Evolutionary conservation across 1,140 invertebrate genomes (phyloP), one percentile per base, ranked within the genome.

Genomic region (Ips typographus): DNA sequence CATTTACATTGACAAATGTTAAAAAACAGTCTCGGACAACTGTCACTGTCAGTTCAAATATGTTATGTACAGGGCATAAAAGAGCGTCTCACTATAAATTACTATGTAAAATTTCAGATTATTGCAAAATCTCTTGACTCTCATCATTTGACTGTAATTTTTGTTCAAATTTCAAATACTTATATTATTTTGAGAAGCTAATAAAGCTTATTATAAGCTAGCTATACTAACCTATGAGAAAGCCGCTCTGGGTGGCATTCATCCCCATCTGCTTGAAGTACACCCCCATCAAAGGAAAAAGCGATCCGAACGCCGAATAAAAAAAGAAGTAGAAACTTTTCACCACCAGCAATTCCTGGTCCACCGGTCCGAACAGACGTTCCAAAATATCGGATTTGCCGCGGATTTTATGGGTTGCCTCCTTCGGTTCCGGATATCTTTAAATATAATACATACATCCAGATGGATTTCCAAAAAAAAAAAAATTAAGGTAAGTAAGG

Each of bases 271-370:
- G 95, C 81, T 94, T 99, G 84, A 99, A 99, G 82, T 98, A 99
- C 37, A 99, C 94, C 37, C 95, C 97, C 90, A 99, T 94, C 40
- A 99, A 82, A 0, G 98, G 98, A 79, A 99, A 99, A 0, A 99
- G 85, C 0, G 95, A 98, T 3, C 98, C 98, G 77, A 99, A 99
- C 1, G 98, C 97, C 1, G 97, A 96, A 79, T 98, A 99, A 83
- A 99, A 99, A 86, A 98, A 99, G 82, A 99, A 98, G 81, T 99
- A 99, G 81, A 99, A 99, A 1, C 93, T 91, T 81, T 98, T 98
- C 59, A 96, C 94, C 2, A 94, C 91, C 61, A 98, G 85, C 53
- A 98, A 83, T 79, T 98, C 94, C 57, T 92, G 92, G 79, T 96
- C 93, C 2, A 94, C 88, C 38, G 89, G 82, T 4, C 93, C 92